Conservation (phyloP, 1,140 invertebrate species). For the Ctenoplectra terminalis region DNA sequence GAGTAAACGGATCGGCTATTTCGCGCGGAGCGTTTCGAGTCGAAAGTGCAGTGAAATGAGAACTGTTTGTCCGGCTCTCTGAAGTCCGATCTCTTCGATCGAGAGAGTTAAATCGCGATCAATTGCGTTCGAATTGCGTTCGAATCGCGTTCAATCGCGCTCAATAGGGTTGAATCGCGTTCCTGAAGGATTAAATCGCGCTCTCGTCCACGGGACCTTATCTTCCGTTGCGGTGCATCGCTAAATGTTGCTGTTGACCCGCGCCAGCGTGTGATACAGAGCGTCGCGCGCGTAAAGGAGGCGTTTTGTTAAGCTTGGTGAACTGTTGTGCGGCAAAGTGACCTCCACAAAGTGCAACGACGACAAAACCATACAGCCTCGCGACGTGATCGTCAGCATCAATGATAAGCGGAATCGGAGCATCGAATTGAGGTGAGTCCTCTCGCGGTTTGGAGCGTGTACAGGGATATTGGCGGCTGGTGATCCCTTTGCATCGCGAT, state of each 20-base stretch:
- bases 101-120: not conserved
- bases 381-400: conserved; percentile 77
- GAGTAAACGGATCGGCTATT: not conserved
- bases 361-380: conserved; percentile 73
- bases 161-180: no score
- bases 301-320: conserved; percentile 41
- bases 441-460: no score
- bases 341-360: conserved; percentile 74
- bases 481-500: not conserved
- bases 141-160: no score
- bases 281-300: not conserved
- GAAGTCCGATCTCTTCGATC: not conserved
- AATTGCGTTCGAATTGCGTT: no score
- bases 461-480: not conserved
- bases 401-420: conserved; percentile 73
- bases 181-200: not conserved
- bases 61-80: not conserved
- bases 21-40: not conserved
- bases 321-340: conserved; percentile 72
- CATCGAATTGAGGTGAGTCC: conserved; percentile 75
- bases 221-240: not conserved
- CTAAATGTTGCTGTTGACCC: not conserved
- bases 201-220: not conserved
- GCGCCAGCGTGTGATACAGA: not conserved
- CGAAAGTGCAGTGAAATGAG: conserved; percentile 13